Evolutionary conservation across 2,888 invertebrate genomes (phyloP), one percentile per base, ranked within the genome.

Genomic region (Choreutis nemorana): DNA sequence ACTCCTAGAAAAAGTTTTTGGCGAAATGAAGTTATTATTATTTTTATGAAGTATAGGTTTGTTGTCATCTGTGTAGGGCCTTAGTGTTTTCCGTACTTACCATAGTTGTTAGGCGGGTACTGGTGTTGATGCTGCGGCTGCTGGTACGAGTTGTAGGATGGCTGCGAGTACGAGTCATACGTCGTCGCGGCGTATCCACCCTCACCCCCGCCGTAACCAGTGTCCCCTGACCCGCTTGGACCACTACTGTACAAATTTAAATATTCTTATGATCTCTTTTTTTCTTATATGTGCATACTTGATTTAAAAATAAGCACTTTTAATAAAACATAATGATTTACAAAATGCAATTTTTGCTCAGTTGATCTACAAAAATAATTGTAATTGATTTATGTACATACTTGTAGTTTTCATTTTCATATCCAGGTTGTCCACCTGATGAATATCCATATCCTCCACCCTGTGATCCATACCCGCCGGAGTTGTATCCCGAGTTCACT

Each of bases 361-460:
- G n/a, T n/a, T n/a, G n/a, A n/a, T n/a, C n/a, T n/a, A n/a, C n/a
- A n/a, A n/a, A n/a, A n/a, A n/a, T n/a, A n/a, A n/a, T n/a, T n/a
- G n/a, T n/a, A n/a, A n/a, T n/a, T n/a, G n/a, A n/a, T n/a, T n/a
- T n/a, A n/a, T 16, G 12, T 14, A 50, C 56, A 55, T 37, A 77
- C 77, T 67, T 56, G 51, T 75, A 77, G 21, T 50, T 50, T 34
- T 77, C 72, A 51, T 63, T 64, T 49, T 75, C 73, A 34, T 75
- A 75, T 25, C 53, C 49, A 2, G 58, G 53, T 40, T 70, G 72
- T 12, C 56, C 51, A 7, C 59, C 53, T 4, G 72, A 68, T 1
- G 75, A 66, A 40, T 75, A 75, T 2, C 73, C 72, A 37, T 77
- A 77, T n/a, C n/a, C n/a, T n/a, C n/a, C n/a, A n/a, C n/a, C n/a